A percentile compares a stretch with the other conserved stretches of the same genome.
Evolutionary conservation across 2,113 vertebrate species (phyloP).

Genomic region (Porphyrio hochstetteri): DNA sequence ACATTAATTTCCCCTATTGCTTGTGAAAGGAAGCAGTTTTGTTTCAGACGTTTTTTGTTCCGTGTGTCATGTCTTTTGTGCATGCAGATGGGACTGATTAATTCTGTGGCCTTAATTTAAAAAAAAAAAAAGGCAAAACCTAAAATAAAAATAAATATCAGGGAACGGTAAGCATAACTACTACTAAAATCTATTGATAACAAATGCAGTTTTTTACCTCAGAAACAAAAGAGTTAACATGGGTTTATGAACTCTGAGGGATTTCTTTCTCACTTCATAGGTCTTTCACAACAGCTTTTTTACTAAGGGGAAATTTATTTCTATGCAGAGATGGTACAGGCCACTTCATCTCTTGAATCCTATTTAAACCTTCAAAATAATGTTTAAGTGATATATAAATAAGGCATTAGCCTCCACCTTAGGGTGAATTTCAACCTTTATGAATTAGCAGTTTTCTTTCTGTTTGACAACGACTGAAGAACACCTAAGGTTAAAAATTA

Average conservation of each 20-base stretch:
- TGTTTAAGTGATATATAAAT: conserved; percentile 7
- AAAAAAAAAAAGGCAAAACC: background rate
- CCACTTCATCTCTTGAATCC: background rate
- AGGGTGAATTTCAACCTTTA: background rate
- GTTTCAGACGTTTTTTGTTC: conserved; percentile 79
- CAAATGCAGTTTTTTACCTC: background rate
- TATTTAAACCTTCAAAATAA: conserved; percentile 27
- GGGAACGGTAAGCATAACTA: background rate
- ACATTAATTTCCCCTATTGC: conserved; percentile 83
- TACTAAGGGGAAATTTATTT: background rate
- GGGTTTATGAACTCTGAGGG: background rate
- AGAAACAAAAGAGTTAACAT: background rate
- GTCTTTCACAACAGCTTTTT: background rate
- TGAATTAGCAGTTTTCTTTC: background rate
- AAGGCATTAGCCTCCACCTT: background rate
- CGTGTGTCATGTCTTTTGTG: conserved; percentile 81
- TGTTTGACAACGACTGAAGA: background rate
- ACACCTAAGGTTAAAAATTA: background rate
- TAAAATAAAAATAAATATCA: conserved; percentile 51
- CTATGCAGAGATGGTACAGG: background rate
- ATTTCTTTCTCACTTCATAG: background rate
- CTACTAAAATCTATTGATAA: background rate
- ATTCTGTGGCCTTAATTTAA: conserved; percentile 62
- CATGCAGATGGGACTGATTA: conserved; percentile 82
- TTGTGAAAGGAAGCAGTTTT: conserved; percentile 80